Evolutionary conservation across 2,113 vertebrate genomes (phyloP), one percentile per base, ranked within the genome.

Genomic region (Hippocampus abdominalis): DNA sequence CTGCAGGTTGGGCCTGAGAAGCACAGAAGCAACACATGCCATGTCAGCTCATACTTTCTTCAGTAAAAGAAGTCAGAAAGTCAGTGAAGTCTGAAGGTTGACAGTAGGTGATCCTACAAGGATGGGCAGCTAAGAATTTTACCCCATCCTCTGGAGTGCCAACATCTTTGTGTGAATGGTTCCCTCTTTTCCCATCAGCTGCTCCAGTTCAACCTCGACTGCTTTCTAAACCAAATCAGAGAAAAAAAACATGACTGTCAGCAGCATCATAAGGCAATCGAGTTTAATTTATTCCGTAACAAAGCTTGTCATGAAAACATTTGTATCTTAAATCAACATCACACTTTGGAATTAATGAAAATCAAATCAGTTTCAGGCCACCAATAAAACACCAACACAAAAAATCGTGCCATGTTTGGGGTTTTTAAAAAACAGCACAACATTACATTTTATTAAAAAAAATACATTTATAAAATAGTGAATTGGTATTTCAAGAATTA

Each of bases 111-210:
- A 54, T 64, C 8, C 27, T 21, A 11, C 40, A 11, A 1, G 8
- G 40, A 16, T 20, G 0, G 4, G 69, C 89, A 88, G 29, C 91
- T 92, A 13, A 56, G 57, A 27, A 71, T 49, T 67, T 23, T 83
- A 98, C 96, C 96, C 95, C 93, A 99, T 98, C 69, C 97, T 94
- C 69, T 98, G 96, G 21, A 99, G 90, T 1, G 93, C 87, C 49
- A 94, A 82, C 95, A 99, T 98, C 89, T 99, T 99, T 72, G 89
- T 94, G 82, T 97, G 94, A 70, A 98, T 92, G 23, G 85, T 84
- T 61, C 88, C 91, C 68, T 96, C 94, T 72, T 98, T 94, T 4
- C 94, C 94, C 80, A 98, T 83, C 65, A 98, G 93, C 44, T 87
- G 82, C 70, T 95, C 94, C 71, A 99, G 86, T 84, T 96, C 94